Base-by-base conservation (phyloP, 2,113 vertebrate genomes). In the Manacus vitellinus region DNA sequence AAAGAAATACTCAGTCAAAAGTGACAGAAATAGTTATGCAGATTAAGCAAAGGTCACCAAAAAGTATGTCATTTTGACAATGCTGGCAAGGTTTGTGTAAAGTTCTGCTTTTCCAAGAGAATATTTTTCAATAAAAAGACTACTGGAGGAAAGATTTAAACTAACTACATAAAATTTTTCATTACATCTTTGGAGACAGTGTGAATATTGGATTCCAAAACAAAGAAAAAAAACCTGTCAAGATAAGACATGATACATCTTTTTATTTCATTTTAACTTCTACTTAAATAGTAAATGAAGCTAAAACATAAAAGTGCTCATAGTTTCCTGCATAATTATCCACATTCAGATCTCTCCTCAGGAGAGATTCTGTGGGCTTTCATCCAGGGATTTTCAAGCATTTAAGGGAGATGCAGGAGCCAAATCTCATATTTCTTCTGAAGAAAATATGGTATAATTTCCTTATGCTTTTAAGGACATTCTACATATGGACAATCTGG, bases 261-360 rank as follows among this genome's bases (percentile, higher is more conserved):
- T 94, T 93, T 89, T 78, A 95, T 89, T 96, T 96, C 55, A 80
- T 77, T 96, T 96, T 90, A 94, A 79, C 72, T 96, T 95, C 61
- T 88, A 92, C 72, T 95, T 93, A 88, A 88, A 94, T 74, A 94
- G 95, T 84, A 96, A 93, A 92, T 91, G 72, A 96, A 94, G 52
- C 56, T 91, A 93, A 93, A 96, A 86, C 72, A 96, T 94, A 58
- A 91, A 97, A 94, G 80, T 63, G 35, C 76, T 93, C 65, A 70
- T 46, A 80, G 83, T 68, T 96, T 92, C 80, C 85, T 86, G 59
- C 94, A 81, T 91, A 94, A 95, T 96, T 94, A 95, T 65, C 85
- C 28, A 81, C 59, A 85, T 92, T 90, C 82, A 81, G 62, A 74
- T 81, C 51, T 92, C 85, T 96, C 90, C 85, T 96, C 43, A 56